Conservation (phyloP, 2,888 invertebrate genomes). For the Erannis defoliaria region DNA sequence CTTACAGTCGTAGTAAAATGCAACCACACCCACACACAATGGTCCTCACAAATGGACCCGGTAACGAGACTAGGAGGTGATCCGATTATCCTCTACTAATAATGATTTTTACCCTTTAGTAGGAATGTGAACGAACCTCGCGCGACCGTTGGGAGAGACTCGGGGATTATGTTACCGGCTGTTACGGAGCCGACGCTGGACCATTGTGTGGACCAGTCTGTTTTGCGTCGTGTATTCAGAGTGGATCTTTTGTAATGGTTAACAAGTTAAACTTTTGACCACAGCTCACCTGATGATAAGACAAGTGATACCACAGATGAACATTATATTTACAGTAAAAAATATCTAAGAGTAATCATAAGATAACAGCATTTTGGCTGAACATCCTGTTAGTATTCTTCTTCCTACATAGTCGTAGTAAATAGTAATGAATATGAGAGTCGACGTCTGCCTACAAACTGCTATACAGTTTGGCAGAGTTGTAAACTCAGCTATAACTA, state of each 20-base stretch:
- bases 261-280: too few species aligned
- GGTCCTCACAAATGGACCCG: conserved; percentile 64
- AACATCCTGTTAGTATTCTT: too few species aligned
- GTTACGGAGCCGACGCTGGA: background rate
- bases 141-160: background rate
- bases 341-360: too few species aligned
- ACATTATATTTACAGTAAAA: too few species aligned
- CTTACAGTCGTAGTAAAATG: conserved; percentile 48
- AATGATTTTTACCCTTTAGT: conserved; percentile 35
- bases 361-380: too few species aligned
- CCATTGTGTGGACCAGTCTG: background rate
- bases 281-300: too few species aligned
- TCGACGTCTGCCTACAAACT: too few species aligned
- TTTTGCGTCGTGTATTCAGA: background rate
- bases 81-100: conserved; percentile 44
- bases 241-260: background rate
- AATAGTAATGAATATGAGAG: too few species aligned
- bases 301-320: too few species aligned
- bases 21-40: conserved; percentile 58
- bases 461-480: too few species aligned
- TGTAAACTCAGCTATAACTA: too few species aligned
- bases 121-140: conserved; percentile 17
- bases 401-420: too few species aligned
- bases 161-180: conserved; percentile 1
- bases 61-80: conserved; percentile 56